These are phyloP conservation scores for Athene cunicularia DNA, from an alignment of 2,113 vertebrate species.

Conservation along the genomic window DNA sequence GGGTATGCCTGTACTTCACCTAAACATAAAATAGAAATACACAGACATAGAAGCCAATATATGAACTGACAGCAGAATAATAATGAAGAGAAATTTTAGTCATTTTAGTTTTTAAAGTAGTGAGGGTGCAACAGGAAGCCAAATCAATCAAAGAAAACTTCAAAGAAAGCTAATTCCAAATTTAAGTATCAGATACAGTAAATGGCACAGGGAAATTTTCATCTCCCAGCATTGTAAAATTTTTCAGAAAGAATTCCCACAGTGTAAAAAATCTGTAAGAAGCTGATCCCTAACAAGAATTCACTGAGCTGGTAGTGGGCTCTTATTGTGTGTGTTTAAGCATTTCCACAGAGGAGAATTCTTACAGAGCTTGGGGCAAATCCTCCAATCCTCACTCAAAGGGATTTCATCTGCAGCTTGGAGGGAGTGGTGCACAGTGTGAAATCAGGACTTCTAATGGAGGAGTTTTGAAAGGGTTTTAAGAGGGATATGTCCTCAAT, in stretches of 20 bases:
- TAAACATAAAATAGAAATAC: not conserved
- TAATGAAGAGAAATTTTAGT: not conserved
- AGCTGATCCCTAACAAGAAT: not conserved
- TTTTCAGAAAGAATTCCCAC: slow-evolving; percentile 47
- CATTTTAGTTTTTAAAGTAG: not conserved
- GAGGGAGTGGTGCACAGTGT: not conserved
- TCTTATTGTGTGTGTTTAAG: slow-evolving; percentile 43
- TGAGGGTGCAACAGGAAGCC: not conserved
- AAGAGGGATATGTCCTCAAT: not conserved
- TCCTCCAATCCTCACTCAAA: slow-evolving; percentile 20
- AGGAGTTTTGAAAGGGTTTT: not conserved
- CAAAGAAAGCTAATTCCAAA: not conserved
- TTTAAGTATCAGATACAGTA: not conserved
- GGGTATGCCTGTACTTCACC: not conserved
- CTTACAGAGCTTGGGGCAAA: slow-evolving; percentile 44
- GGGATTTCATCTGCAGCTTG: slow-evolving; percentile 21
- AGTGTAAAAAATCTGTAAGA: slow-evolving; percentile 4
- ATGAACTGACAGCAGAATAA: not conserved
- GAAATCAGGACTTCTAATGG: not conserved
- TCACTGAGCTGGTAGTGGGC: slow-evolving; percentile 19
- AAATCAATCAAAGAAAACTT: not conserved
- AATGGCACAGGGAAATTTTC: not conserved
- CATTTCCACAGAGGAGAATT: slow-evolving; percentile 29
- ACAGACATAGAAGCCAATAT: not conserved
- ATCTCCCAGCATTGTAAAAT: not conserved